These are phyloP conservation scores for Pteropus alecto DNA, from an alignment of 2,113 vertebrate genomes.

Conservation along the genomic window DNA sequence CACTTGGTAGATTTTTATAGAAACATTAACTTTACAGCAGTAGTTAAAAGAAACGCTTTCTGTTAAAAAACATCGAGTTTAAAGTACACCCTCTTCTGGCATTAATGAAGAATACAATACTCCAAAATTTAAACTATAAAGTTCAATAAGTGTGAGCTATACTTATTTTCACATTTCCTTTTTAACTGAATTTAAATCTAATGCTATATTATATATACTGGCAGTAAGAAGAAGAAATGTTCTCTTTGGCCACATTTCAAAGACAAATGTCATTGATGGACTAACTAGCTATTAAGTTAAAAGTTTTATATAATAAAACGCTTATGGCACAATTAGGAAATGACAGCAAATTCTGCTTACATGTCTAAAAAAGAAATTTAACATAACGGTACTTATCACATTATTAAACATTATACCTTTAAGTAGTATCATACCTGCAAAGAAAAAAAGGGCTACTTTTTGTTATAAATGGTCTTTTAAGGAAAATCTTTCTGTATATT, in stretches of 20 bases:
- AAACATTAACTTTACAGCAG: neutral
- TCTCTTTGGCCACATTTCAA: constrained; percentile 16
- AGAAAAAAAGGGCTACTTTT: neutral
- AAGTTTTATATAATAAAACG: constrained; percentile 41
- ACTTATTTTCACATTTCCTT: constrained; percentile 5
- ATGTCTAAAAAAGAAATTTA: constrained; percentile 42
- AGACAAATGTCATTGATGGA: constrained; percentile 5
- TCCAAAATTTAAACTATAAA: neutral
- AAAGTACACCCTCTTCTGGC: constrained; percentile 54
- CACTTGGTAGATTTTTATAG: neutral
- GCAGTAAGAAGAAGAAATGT: neutral
- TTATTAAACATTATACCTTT: constrained; percentile 25
- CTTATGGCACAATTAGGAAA: neutral
- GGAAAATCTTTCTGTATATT: neutral
- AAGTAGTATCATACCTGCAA: neutral
- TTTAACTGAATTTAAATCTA: constrained; percentile 30
- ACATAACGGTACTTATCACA: neutral
- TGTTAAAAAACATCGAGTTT: constrained; percentile 8
- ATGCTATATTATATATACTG: neutral
- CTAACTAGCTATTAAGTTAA: neutral
- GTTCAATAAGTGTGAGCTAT: neutral
- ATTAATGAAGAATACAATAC: constrained; percentile 7
- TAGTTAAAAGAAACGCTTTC: constrained; percentile 3
- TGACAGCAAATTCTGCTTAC: neutral
- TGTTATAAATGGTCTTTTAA: neutral